Percentiles rank a stretch among this genome's conserved stretches.
These are phyloP conservation scores for Stomatorhinus walkeri DNA, from an alignment of 2,797 vertebrate species.

Conservation along the genomic window DNA sequence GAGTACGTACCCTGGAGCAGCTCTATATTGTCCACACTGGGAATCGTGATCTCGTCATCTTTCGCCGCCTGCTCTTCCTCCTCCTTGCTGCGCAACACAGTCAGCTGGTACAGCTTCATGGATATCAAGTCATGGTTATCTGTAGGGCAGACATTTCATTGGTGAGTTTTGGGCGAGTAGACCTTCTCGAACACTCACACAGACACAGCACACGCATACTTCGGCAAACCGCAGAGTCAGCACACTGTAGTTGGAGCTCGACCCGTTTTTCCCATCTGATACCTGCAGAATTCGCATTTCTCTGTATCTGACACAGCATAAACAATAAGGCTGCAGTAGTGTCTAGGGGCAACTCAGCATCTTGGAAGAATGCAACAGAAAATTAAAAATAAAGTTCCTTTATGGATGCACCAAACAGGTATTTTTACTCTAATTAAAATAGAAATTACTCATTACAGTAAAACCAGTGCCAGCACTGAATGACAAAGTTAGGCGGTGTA, in stretches of 20 bases:
- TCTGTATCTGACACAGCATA: not conserved
- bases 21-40: constrained; percentile 84
- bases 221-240: not conserved
- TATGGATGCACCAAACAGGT: not conserved
- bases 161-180: not conserved
- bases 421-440: not conserved
- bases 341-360: not conserved
- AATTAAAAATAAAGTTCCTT: not conserved
- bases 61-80: constrained; percentile 64
- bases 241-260: not conserved
- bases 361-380: not conserved
- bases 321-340: not conserved
- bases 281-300: not conserved
- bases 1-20: constrained; percentile 57
- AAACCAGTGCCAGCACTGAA: not conserved
- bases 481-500: not conserved
- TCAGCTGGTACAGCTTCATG: constrained; percentile 88
- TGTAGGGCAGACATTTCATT: constrained; percentile 36
- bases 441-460: not conserved
- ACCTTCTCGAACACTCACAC: not conserved
- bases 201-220: not conserved
- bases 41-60: constrained; percentile 78
- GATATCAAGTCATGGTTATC: constrained; percentile 93
- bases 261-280: not conserved
- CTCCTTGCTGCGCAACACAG: constrained; percentile 68